phyloP scores from a whole-genome alignment of 2,113 vertebrate species.

The Urocynchramus pylzowi region DNA sequence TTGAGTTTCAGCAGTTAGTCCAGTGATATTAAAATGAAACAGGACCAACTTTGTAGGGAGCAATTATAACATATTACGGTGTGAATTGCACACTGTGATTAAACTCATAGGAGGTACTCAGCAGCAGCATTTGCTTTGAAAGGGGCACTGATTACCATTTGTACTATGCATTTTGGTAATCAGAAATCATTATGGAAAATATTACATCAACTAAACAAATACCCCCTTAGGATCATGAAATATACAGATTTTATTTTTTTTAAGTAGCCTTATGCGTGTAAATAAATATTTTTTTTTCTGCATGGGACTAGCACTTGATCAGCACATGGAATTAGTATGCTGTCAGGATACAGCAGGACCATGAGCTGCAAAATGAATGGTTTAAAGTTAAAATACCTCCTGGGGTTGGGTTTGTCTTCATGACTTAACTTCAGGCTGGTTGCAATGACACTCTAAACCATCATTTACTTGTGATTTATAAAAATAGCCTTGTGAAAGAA shows the following conservation, averaged over 20 bases:
- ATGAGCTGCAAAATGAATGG: background rate
- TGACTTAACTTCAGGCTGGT: conserved; percentile 38
- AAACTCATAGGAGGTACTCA: conserved; percentile 74
- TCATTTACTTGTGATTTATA: conserved; percentile 42
- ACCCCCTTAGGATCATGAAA: conserved; percentile 59
- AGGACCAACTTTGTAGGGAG: conserved; percentile 68
- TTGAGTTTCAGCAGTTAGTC: conserved; percentile 65
- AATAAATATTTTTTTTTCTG: conserved; percentile 43
- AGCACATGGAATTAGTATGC: background rate
- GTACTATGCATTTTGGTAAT: conserved; percentile 75
- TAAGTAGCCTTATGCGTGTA: conserved; percentile 35
- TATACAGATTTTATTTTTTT: background rate
- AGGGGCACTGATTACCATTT: conserved; percentile 75
- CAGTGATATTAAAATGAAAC: conserved; percentile 67
- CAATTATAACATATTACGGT: conserved; percentile 73
- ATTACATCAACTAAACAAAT: conserved; percentile 69
- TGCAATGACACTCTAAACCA: conserved; percentile 36
- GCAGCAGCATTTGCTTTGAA: conserved; percentile 69
- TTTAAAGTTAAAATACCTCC: background rate
- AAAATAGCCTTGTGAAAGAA: conserved; percentile 32
- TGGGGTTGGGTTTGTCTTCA: background rate
- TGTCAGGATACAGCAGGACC: background rate
- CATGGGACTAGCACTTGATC: background rate
- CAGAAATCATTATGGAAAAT: conserved; percentile 75
- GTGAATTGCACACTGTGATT: conserved; percentile 75